Evolutionary conservation across 2,888 invertebrate species (phyloP), one percentile per base, ranked within the genome.

Genomic region (Aradus depressus): DNA sequence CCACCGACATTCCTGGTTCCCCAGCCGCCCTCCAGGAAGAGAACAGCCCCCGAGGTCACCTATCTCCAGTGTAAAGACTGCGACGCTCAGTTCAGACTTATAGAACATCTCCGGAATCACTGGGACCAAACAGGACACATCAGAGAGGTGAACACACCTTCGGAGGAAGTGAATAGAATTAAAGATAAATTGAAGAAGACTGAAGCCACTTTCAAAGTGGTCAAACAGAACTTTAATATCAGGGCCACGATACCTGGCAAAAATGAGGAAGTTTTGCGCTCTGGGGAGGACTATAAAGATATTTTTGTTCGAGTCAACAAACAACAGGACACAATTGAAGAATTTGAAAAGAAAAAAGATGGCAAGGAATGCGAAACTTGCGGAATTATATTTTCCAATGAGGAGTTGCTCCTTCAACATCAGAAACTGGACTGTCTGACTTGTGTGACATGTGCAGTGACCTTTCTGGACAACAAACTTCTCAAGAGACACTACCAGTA

Each of bases 201-300:
- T 3, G 57, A 57, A 53, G 49, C 50, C 22, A 57, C 57, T 25
- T 57, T 57, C 37, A 57, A 57, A 48, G 57, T 57, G 16, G 54
- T 57, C 18, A 57, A 57, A 42, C 57, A 57, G 34, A 57, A 54
- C 38, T 57, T 57, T 38, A 45, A 38, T 26, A 57, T 57, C n/a
- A 25, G 51, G 16, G 57, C 57, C 3, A 49, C 47, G 26, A 48
- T 54, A 14, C 50, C 53, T 32, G 52, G 52, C 12, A 52, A 56
- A 25, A 54, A 54, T 22, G 53, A 54, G 14, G 52, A 55, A 42
- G 55, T 50, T 6, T 45, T 55, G 4, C 42, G 47, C 19, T 31
- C 42, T n/a, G 43, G 16, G 8, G 56, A 56, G n/a, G 51, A 51
- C 14, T 41, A 54, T 39, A 54, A 55, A 44, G 53, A 57, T 18